Percentiles rank a stretch among this genome's conserved stretches.
These are phyloP conservation scores for Orthosia gracilis DNA, from an alignment of 2,888 invertebrate species.

Conservation along the genomic window DNA sequence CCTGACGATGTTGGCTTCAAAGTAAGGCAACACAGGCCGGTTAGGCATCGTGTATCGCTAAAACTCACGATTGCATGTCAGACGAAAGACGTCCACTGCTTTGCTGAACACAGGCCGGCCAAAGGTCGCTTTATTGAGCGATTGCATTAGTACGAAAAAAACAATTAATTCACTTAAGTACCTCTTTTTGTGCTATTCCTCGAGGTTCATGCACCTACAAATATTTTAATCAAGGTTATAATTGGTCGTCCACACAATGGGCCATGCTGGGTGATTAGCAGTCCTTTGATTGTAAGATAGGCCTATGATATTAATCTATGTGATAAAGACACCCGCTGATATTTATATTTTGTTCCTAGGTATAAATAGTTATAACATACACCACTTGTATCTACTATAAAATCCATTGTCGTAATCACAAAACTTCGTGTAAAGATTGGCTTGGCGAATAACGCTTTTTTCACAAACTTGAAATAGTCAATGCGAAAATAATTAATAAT, in stretches of 20 bases:
- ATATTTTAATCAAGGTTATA: background rate
- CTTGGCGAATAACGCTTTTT: background rate
- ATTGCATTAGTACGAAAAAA: background rate
- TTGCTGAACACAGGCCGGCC: too few species aligned
- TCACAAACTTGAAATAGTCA: background rate
- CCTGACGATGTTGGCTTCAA: background rate
- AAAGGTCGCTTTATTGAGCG: too few species aligned
- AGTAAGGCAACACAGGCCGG: background rate
- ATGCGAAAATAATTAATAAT: background rate
- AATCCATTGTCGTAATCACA: background rate
- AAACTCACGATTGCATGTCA: background rate
- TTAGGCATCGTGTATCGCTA: background rate
- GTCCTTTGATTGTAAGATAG: conserved; percentile 18
- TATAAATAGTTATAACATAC: background rate
- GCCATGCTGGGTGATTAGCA: conserved; percentile 31
- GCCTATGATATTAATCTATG: conserved; percentile 29
- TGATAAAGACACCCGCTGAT: conserved; percentile 6
- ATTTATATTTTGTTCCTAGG: conserved; percentile 3
- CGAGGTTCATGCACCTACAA: conserved; percentile 7
- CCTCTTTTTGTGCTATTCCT: too few species aligned
- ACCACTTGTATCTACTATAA: background rate
- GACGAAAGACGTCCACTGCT: too few species aligned
- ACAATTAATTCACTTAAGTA: conserved; percentile 14
- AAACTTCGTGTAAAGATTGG: background rate
- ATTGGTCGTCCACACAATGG: conserved; percentile 34